Conservation (phyloP, 1,140 invertebrate species). For the Sitobion miscanthi region DNA sequence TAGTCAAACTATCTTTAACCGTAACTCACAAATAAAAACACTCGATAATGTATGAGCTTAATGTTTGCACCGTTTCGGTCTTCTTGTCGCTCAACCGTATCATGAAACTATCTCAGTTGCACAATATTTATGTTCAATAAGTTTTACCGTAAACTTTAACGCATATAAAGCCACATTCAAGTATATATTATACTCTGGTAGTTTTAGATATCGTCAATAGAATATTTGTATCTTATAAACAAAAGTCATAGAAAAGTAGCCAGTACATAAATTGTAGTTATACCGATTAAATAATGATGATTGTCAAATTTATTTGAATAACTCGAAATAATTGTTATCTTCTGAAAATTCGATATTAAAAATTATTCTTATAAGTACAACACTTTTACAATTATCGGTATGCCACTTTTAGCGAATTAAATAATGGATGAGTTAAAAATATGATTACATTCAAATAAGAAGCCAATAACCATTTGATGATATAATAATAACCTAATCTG, state of each 20-base stretch:
- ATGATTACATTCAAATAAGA: neutral
- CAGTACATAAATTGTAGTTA: neutral
- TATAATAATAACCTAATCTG: neutral
- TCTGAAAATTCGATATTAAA: neutral
- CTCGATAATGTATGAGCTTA: conserved; percentile 14
- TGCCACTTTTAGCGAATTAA: neutral
- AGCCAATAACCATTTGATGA: neutral
- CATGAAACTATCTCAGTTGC: neutral
- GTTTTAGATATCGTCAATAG: neutral
- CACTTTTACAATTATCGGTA: neutral
- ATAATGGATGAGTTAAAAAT: neutral
- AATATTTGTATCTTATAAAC: neutral
- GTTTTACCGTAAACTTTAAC: conserved; percentile 43
- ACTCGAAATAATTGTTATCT: neutral
- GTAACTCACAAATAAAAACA: conserved; percentile 24
- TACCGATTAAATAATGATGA: neutral
- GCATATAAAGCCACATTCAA: neutral
- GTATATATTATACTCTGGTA: neutral
- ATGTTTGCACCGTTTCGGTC: neutral
- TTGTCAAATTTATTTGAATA: neutral
- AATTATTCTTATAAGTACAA: neutral
- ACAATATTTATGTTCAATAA: conserved; percentile 41
- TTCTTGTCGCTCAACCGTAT: conserved; percentile 36
- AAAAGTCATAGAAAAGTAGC: neutral
- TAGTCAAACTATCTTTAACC: neutral